phyloP scores from a whole-genome alignment of 92 coral and sea anemone species.

The Virgularia gustaviana region DNA sequence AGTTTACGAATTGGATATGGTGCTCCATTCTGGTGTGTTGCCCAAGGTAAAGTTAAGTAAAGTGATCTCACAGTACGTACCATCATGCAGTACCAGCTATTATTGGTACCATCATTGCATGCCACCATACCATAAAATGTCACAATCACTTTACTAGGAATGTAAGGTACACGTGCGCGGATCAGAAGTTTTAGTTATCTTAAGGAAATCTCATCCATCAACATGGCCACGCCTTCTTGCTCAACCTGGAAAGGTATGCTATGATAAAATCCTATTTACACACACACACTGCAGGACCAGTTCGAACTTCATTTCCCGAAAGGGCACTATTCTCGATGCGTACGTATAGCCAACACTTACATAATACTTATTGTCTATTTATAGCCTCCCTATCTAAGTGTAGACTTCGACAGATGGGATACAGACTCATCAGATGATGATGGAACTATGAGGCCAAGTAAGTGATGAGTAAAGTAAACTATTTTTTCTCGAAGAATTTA shows the following conservation, averaged over 20 bases:
- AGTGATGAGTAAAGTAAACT: too few relatives aligned
- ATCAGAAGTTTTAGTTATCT: slow-evolving; percentile 64
- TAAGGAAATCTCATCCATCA: slow-evolving; percentile 58
- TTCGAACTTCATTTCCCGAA: too few relatives aligned
- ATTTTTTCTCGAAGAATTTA: too few relatives aligned
- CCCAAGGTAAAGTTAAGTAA: too few relatives aligned
- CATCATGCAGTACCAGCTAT: too few relatives aligned
- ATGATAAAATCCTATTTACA: too few relatives aligned
- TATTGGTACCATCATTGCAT: too few relatives aligned
- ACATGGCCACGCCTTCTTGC: slow-evolving; percentile 73
- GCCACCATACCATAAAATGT: background rate
- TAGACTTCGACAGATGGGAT: slow-evolving; percentile 93
- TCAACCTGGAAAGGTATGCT: slow-evolving; percentile 68
- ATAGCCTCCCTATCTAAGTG: slow-evolving; percentile 65
- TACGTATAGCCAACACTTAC: background rate
- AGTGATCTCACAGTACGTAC: too few relatives aligned
- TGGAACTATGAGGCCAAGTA: slow-evolving; percentile 13
- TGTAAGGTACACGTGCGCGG: slow-evolving; percentile 71
- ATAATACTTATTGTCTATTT: background rate
- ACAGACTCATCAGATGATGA: slow-evolving; percentile 80
- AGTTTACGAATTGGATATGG: slow-evolving; percentile 72
- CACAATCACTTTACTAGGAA: slow-evolving; percentile 42
- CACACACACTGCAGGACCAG: too few relatives aligned
- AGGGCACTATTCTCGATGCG: too few relatives aligned
- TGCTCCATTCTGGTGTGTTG: slow-evolving; percentile 56